Conservation (phyloP, 2,888 invertebrate species). For the Drosophila histrio region DNA sequence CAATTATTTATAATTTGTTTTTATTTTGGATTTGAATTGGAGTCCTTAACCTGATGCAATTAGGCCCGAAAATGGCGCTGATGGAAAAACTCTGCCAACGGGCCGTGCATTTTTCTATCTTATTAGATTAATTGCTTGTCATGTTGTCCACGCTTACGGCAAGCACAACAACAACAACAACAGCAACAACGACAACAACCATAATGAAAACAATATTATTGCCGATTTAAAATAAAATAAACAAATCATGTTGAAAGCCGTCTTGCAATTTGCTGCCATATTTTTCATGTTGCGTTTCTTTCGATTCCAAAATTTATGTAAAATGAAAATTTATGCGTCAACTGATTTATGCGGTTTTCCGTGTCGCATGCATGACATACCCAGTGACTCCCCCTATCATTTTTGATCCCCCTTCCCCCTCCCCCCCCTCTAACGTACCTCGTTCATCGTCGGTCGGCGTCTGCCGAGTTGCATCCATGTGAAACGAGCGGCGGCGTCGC, state of each 20-base stretch:
- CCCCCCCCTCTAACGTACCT: neutral
- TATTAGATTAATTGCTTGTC: conserved; percentile 75
- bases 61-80: conserved; percentile 56
- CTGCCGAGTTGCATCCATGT: conserved; percentile 70
- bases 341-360: conserved; percentile 75
- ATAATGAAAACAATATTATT: conserved; percentile 18
- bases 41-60: conserved; percentile 53
- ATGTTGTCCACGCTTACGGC: conserved; percentile 62
- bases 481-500: conserved; percentile 65
- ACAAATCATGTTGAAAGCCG: conserved; percentile 63
- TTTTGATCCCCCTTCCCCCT: conserved; percentile 1
- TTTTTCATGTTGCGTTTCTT: conserved; percentile 67
- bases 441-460: conserved; percentile 12
- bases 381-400: conserved; percentile 10
- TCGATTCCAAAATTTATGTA: conserved; percentile 72
- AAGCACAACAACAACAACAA: conserved; percentile 10
- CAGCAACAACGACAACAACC: conserved; percentile 19
- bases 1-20: conserved; percentile 78
- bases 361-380: conserved; percentile 67
- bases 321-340: conserved; percentile 80
- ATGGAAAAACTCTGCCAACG: conserved; percentile 47
- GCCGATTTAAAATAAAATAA: conserved; percentile 53
- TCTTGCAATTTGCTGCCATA: conserved; percentile 76
- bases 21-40: conserved; percentile 3
- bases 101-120: conserved; percentile 37